These are phyloP conservation scores for Andrena haemorrhoa DNA, from an alignment of 2,888 invertebrate genomes.

Conservation along the genomic window DNA sequence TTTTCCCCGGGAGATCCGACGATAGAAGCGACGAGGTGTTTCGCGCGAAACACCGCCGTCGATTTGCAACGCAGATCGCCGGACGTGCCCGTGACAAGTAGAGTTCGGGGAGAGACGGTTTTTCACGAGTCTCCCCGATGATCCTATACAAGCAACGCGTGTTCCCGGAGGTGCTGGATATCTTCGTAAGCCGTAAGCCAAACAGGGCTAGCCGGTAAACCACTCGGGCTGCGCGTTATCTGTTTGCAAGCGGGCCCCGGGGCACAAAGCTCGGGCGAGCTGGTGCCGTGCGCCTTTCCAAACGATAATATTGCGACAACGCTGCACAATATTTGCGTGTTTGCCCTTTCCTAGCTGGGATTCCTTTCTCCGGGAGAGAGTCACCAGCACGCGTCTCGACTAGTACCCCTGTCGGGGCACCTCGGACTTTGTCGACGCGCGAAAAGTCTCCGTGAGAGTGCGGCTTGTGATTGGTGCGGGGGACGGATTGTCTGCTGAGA, in stretches of 20 bases:
- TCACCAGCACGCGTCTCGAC: conserved; percentile 16
- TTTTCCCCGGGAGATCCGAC: not conserved
- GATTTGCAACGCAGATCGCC: conserved; percentile 40
- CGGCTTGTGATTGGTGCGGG: not conserved
- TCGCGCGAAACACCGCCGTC: not conserved
- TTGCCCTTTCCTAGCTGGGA: conserved; percentile 59
- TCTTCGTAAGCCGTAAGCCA: conserved; percentile 76
- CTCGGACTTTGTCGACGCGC: not conserved
- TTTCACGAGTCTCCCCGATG: conserved; percentile 58
- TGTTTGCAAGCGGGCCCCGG: conserved; percentile 70
- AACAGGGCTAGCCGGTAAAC: conserved; percentile 77
- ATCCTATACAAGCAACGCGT: conserved; percentile 71
- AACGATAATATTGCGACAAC: conserved; percentile 79
- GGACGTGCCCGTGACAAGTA: conserved; percentile 41
- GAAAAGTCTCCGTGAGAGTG: not conserved
- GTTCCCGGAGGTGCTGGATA: conserved; percentile 63
- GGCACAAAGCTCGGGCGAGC: conserved; percentile 42
- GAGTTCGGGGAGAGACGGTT: conserved; percentile 9
- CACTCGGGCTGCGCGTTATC: conserved; percentile 75
- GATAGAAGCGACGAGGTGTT: not conserved
- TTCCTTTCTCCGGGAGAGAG: not conserved
- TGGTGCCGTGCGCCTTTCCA: conserved; percentile 65
- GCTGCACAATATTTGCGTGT: conserved; percentile 76
- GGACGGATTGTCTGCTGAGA: too few relatives aligned
- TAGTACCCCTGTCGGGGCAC: not conserved